Conservation (phyloP, 2,113 vertebrate genomes). For the Scophthalmus maximus region DNA sequence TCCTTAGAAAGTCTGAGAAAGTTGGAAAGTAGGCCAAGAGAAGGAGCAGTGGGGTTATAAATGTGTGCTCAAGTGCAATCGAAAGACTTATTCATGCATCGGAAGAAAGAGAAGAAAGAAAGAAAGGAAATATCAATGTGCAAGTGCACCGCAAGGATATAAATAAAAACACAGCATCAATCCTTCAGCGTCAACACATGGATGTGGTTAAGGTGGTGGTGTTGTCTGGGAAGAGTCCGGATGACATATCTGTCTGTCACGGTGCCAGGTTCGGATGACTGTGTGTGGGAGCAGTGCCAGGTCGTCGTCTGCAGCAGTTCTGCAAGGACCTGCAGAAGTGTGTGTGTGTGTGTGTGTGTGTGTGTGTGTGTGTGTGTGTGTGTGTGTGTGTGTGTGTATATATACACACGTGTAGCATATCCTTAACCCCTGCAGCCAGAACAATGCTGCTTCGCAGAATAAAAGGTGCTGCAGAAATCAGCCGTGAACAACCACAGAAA, state of each 20-base stretch:
- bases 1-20: slow-evolving; percentile 9
- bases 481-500: not conserved
- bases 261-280: slow-evolving; percentile 54
- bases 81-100: slow-evolving; percentile 18
- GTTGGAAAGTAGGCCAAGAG: slow-evolving; percentile 19
- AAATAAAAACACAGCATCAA: slow-evolving; percentile 32
- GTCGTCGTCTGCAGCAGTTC: slow-evolving; percentile 17
- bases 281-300: slow-evolving; percentile 35
- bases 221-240: slow-evolving; percentile 53
- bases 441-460: slow-evolving; percentile 18
- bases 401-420: too few relatives aligned
- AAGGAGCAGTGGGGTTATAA: slow-evolving; percentile 26
- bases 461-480: not conserved
- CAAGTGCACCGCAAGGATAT: slow-evolving; percentile 29
- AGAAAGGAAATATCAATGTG: slow-evolving; percentile 16
- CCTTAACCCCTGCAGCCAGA: slow-evolving; percentile 13
- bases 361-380: not conserved
- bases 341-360: not conserved
- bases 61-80: slow-evolving; percentile 26
- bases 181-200: slow-evolving; percentile 47
- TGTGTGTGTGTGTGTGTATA: not conserved
- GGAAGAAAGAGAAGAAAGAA: not conserved
- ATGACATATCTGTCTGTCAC: slow-evolving; percentile 72
- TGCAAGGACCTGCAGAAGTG: slow-evolving; percentile 3
- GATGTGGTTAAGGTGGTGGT: slow-evolving; percentile 51